Base-by-base conservation (phyloP, 2,113 vertebrate genomes). In the Corythaeola cristata region DNA sequence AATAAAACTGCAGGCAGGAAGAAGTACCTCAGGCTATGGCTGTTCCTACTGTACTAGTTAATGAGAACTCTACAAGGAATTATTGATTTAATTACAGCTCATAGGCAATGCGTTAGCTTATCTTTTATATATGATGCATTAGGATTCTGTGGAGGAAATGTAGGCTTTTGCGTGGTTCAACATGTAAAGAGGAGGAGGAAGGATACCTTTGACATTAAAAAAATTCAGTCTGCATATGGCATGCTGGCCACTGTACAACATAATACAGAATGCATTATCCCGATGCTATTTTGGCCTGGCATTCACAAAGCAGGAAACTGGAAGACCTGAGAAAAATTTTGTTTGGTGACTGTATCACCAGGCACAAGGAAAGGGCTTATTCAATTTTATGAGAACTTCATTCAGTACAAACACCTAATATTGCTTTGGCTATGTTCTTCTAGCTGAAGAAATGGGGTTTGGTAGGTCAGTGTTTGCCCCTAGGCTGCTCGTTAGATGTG, bases 1-100 rank as follows among this genome's bases (percentile, higher is more conserved):
- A 94, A 90, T 55, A 88, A 88, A 97, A 85, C 22, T 89, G 32
- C 82, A 81, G 74, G 80, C 95, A 88, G 85, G 73, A 90, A 86
- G 47, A 81, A 80, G 50, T 78, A 95, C 85, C 94, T 95, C 39
- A 0, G 92, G 95, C 90, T 74, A 88, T 1, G 5, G 4, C 52
- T 94, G 68, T 75, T 93, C 77, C 80, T 89, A 86, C 91, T 89
- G 78, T 91, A 28, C 69, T 33, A 23, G 49, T 68, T 92, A 93
- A 95, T 93, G 77, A 75, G 64, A 89, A 89, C 50, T 89, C 89
- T 76, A 41, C 28, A 3, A 87, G 85, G 71, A 87, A 77, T 90
- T 79, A 22, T 21, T 87, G 86, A 86, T 92, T 88, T 91, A 72
- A 92, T 94, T 92, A 79, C 78, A 92, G 79, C 55, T 84, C 63